These are phyloP conservation scores for Odontocolon sp. DNA, from an alignment of 2,888 invertebrate genomes.

Conservation along the genomic window DNA sequence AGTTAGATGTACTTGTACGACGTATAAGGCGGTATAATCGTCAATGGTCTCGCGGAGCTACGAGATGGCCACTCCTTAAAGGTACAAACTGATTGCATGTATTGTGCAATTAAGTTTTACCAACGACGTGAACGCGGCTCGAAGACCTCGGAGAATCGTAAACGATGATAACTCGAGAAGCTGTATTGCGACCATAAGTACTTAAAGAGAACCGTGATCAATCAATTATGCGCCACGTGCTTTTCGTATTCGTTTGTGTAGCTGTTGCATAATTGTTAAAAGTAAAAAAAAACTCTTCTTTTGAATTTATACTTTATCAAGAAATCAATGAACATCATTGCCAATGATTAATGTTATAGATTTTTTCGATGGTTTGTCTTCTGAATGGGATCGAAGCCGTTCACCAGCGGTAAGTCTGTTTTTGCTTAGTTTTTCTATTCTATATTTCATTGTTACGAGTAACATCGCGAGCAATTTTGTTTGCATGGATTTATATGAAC, in stretches of 20 bases:
- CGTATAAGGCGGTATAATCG: conserved; percentile 42
- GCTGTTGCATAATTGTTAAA: background rate
- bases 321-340: background rate
- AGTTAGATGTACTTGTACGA: conserved; percentile 24
- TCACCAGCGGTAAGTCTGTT: conserved; percentile 35
- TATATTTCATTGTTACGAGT: no score
- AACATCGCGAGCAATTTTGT: no score
- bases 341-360: conserved; percentile 26
- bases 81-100: conserved; percentile 55
- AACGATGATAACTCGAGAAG: conserved; percentile 12
- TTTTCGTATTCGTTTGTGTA: background rate
- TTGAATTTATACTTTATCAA: background rate
- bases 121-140: background rate
- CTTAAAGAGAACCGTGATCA: conserved; percentile 21
- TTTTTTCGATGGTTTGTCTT: conserved; percentile 19
- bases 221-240: conserved; percentile 27
- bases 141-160: background rate
- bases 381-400: conserved; percentile 20
- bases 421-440: background rate
- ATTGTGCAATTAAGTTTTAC: conserved; percentile 61
- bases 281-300: no score
- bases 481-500: no score
- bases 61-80: conserved; percentile 59
- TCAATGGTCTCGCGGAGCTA: conserved; percentile 33
- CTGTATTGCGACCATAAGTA: background rate